These are phyloP conservation scores for Tupaia chinensis DNA, from an alignment of 2,113 vertebrate species.

Conservation along the genomic window DNA sequence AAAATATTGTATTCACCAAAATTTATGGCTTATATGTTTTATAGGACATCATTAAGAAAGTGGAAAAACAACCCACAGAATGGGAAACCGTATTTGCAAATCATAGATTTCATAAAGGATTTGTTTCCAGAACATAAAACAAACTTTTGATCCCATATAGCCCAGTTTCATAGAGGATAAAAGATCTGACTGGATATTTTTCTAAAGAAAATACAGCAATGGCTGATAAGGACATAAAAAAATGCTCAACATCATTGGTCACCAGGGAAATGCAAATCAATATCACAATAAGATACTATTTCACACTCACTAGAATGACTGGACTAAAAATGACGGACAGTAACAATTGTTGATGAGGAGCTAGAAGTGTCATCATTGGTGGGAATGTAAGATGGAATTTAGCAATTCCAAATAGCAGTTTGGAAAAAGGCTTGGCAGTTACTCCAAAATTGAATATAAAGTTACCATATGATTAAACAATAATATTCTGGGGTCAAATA, in stretches of 20 bases:
- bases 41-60: background rate
- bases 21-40: background rate
- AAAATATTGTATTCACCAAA: background rate
- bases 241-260: accelerated
- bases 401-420: background rate
- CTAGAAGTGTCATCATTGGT: background rate
- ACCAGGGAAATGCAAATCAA: background rate
- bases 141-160: background rate
- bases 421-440: background rate
- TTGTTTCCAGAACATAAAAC: background rate
- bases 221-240: background rate
- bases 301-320: background rate
- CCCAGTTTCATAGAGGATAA: background rate
- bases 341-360: accelerated
- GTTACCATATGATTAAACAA: too few species aligned
- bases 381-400: accelerated
- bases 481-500: too few species aligned
- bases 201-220: background rate
- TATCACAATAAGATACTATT: background rate
- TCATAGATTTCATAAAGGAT: background rate
- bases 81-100: background rate
- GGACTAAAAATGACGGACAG: background rate
- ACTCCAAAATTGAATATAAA: too few species aligned
- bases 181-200: background rate
- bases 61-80: background rate